These are phyloP conservation scores for Condylostylus longicornis DNA, from an alignment of 1,140 invertebrate species.

Conservation along the genomic window DNA sequence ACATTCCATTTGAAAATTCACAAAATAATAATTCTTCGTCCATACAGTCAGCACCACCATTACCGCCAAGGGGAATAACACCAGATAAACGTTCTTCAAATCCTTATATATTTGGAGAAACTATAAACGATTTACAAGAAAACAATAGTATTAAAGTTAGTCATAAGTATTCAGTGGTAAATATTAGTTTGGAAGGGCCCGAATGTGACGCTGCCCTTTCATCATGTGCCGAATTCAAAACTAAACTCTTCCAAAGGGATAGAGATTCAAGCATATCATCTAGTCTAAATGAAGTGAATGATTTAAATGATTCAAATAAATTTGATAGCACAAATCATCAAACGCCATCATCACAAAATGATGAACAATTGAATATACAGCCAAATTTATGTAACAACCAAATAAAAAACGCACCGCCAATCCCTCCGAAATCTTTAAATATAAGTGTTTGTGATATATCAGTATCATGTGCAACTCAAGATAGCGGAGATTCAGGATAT, in stretches of 20 bases:
- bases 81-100: conserved; percentile 29
- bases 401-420: no score
- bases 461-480: not conserved
- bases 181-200: conserved; percentile 29
- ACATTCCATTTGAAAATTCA: no score
- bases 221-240: conserved; percentile 24
- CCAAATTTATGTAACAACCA: no score
- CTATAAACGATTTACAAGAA: not conserved
- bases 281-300: conserved; percentile 25
- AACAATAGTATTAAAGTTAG: conserved; percentile 14
- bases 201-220: no score
- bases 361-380: no score
- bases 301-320: conserved; percentile 26
- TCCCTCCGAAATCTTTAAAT: conserved; percentile 25
- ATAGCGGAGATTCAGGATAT: no score
- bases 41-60: conserved; percentile 26
- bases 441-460: no score
- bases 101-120: conserved; percentile 24
- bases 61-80: conserved; percentile 34
- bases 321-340: conserved; percentile 28
- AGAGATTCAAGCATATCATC: conserved; percentile 31
- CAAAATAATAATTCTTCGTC: no score
- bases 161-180: conserved; percentile 28
- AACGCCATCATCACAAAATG: conserved; percentile 25
- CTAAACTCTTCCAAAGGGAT: conserved; percentile 17